Evolutionary conservation across 2,113 vertebrate species (phyloP).

Genomic region (Dendropsophus ebraccatus): DNA sequence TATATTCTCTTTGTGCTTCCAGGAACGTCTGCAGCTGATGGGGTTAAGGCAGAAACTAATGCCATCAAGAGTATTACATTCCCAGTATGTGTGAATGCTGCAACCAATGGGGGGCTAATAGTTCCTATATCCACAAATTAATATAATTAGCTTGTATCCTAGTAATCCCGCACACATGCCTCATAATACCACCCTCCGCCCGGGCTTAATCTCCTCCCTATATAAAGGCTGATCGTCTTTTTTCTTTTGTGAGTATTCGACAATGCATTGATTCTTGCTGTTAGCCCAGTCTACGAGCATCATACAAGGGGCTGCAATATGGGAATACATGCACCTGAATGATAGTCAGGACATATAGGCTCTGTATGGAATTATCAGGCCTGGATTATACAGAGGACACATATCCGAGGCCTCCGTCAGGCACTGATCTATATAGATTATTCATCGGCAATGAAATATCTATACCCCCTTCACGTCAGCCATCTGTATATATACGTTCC

Average conservation of each 20-base stretch:
- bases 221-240: neutral
- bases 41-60: slow-evolving; percentile 10
- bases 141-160: slow-evolving; percentile 44
- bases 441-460: no score
- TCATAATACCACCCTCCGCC: neutral
- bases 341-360: neutral
- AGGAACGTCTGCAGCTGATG: neutral
- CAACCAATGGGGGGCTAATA: slow-evolving; percentile 34
- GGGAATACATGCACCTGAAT: neutral
- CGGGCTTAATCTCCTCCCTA: neutral
- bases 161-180: slow-evolving; percentile 9
- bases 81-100: slow-evolving; percentile 14
- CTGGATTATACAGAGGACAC: no score
- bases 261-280: neutral
- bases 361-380: no score
- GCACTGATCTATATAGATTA: no score
- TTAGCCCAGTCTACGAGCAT: neutral
- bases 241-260: neutral
- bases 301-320: no score
- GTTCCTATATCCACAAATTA: slow-evolving; percentile 44
- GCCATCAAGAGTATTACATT: slow-evolving; percentile 16
- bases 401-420: no score
- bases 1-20: neutral
- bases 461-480: no score
- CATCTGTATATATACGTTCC: no score